Evolutionary conservation across 23 tunicate species (phyloP).

Genomic region (Trididemnum miniatum): DNA sequence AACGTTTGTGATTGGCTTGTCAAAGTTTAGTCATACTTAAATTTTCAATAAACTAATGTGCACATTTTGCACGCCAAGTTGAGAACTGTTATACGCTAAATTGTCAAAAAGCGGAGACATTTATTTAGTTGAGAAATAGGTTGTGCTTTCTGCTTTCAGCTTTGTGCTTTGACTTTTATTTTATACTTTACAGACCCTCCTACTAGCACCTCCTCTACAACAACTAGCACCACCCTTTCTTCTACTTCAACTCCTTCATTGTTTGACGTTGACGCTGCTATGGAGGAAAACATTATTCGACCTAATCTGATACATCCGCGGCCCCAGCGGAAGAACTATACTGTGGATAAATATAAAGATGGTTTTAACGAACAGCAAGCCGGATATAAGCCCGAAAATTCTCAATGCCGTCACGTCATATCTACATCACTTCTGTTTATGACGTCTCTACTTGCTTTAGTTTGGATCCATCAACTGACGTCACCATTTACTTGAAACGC

Average conservation of each 20-base stretch:
- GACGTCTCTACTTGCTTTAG: neutral
- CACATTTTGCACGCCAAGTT: too few relatives aligned
- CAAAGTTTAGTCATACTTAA: too few relatives aligned
- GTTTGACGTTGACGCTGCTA: neutral
- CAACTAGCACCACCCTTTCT: neutral
- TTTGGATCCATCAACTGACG: neutral
- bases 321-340: neutral
- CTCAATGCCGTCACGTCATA: neutral
- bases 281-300: neutral
- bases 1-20: too few relatives aligned
- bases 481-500: slow-evolving; percentile 23
- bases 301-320: neutral
- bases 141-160: too few relatives aligned
- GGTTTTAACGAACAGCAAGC: neutral
- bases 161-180: too few relatives aligned
- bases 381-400: neutral
- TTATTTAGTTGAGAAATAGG: too few relatives aligned
- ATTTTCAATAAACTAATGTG: too few relatives aligned
- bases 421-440: neutral
- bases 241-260: neutral
- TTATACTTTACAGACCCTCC: neutral
- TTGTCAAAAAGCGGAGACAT: too few relatives aligned
- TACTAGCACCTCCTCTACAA: slow-evolving; percentile 8
- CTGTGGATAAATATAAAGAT: neutral
- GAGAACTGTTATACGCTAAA: too few relatives aligned